Percentiles rank a stretch among this genome's conserved stretches.
These are phyloP conservation scores for Trichonephila clavata DNA, from an alignment of 1,140 invertebrate genomes.

Conservation along the genomic window DNA sequence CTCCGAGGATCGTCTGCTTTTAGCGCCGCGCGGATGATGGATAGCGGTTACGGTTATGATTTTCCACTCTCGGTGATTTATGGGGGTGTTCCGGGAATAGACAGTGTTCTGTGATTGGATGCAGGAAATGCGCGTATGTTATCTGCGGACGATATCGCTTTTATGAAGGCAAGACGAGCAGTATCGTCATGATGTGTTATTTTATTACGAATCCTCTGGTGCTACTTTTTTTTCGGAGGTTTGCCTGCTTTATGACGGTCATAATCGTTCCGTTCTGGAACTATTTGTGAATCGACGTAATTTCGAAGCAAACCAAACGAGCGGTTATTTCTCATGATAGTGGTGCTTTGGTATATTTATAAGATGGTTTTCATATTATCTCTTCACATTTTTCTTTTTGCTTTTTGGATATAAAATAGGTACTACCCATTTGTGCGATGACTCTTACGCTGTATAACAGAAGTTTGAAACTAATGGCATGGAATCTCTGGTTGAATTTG, in stretches of 20 bases:
- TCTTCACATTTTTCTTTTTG: no score
- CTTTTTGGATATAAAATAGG: no score
- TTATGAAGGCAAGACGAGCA: background rate
- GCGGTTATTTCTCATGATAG: background rate
- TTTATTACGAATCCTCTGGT: background rate
- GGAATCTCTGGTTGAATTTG: no score
- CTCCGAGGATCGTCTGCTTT: conserved; percentile 1
- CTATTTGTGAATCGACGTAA: background rate
- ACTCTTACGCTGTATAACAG: no score
- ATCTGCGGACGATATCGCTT: background rate
- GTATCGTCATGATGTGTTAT: background rate
- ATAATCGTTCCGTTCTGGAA: background rate
- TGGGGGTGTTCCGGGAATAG: conserved; percentile 13
- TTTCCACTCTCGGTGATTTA: conserved; percentile 27
- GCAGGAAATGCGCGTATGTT: background rate
- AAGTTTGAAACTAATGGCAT: no score
- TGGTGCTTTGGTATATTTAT: no score
- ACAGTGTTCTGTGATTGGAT: background rate
- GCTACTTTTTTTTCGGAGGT: background rate
- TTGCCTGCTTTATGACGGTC: background rate
- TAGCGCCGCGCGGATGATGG: conserved; percentile 7
- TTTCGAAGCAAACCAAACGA: background rate
- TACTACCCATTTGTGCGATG: no score
- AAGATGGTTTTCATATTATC: background rate
- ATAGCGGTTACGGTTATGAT: conserved; percentile 6